Evolutionary conservation across 2,888 invertebrate species (phyloP), one percentile per base, ranked within the genome.

Genomic region (Calliopum simillimum): DNA sequence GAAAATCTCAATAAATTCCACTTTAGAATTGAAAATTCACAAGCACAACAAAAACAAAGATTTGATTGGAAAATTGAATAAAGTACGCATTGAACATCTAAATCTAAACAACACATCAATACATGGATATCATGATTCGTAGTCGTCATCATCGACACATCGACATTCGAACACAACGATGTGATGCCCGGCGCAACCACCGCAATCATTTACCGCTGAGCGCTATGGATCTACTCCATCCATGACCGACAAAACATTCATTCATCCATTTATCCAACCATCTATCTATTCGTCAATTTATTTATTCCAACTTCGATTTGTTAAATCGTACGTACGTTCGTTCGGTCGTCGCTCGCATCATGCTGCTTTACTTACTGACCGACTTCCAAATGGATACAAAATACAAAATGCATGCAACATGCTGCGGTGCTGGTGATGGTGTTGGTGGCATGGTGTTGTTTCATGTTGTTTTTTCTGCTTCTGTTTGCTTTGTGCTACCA

Each of bases 351-450:
- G 33, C 33, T 33, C 33, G 33, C 33, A 33, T 33, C n/a, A 43
- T 41, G 41, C 16, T 19, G 14, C 33, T 16, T 6, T n/a, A 41
- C 46, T 61, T 23, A 46, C 61, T 61, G 61, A 61, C 61, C 61
- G 61, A 61, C 46, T 61, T 61, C 61, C 61, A 23, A 61, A 61
- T 61, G 33, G 33, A 33, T 33, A 33, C 33, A 33, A 33, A 33
- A 33, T 33, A 33, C 33, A 61, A 61, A 61, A 61, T 46, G 33
- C 33, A 49, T 44, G 49, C 64, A 64, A 64, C 64, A 64, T 21
- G 53, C 51, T 64, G 64, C 53, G 64, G 41, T 53, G 16, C 51
- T 5, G 5, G 33, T 5, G 8, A 33, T 33, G 33, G 33, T 33
- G 41, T 41, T 64, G n/a, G 33, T 33, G 33, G 33, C 33, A 33